Evolutionary conservation across 2,888 invertebrate genomes (phyloP), one percentile per base, ranked within the genome.

Genomic region (Apoda limacodes): DNA sequence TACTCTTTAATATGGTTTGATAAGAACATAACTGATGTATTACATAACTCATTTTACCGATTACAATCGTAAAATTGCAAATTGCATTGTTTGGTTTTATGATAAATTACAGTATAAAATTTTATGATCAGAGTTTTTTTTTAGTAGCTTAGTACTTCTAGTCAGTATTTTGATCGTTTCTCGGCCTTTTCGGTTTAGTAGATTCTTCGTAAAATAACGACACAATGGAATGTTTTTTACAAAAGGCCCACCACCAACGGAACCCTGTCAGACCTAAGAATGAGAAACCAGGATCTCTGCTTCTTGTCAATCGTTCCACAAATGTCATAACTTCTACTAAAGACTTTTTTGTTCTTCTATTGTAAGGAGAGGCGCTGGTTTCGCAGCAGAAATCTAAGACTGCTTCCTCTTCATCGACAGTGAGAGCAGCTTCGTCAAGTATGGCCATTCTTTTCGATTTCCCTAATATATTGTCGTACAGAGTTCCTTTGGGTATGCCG

Each of bases 171-270:
- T n/a, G n/a, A n/a, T n/a, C n/a, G n/a, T n/a, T n/a, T n/a, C n/a
- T n/a, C n/a, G n/a, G n/a, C n/a, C n/a, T n/a, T n/a, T n/a, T n/a
- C n/a, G n/a, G n/a, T n/a, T 59, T 64, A 17, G 33, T 34, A 0
- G 50, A 30, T 1, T 53, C 57, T 34, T 70, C 64, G 20, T 66
- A 72, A 42, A 62, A 66, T 2, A 71, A 34, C 0, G 89, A 89
- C 2, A 88, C 88, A 39, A 90, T 87, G 32, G 87, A 87, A 67
- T 90, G 87, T 53, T 89, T 89, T 65, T 89, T 89, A 68, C 89
- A 89, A 52, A 90, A 90, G 1, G 89, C 89, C 90, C 90, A 90
- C 90, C 90, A 90, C 90, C 90, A 90, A 9, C 88, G 70, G 50
- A 87, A 90, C 1, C 89, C 89, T 12, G 85, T 84, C n/a, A 88